A percentile compares a stretch with the other conserved stretches of the same genome.
Evolutionary conservation across 2,888 invertebrate genomes (phyloP).

Genomic region (Ichneumoninae sp.): DNA sequence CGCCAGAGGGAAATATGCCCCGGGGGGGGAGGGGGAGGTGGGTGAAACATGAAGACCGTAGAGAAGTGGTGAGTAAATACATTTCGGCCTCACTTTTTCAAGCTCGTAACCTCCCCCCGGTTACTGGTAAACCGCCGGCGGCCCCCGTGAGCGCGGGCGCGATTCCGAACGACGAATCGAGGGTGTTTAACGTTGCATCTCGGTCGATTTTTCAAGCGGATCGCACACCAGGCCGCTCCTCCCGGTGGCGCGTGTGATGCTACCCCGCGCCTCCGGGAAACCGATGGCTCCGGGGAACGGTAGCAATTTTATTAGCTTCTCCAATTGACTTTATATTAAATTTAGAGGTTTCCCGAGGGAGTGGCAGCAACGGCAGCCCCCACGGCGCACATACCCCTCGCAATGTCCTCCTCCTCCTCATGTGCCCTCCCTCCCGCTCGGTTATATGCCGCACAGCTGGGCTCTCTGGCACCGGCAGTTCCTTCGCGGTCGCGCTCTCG

Average conservation of each 20-base stretch:
- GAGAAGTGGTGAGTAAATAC: constrained; percentile 66
- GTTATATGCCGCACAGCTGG: constrained; percentile 48
- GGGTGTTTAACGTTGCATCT: constrained; percentile 80
- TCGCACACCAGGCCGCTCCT: constrained; percentile 52
- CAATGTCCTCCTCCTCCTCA: background rate
- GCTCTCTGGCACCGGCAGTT: constrained; percentile 44
- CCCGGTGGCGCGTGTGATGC: constrained; percentile 60
- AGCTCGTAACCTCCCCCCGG: constrained; percentile 38
- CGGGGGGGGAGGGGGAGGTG: constrained; percentile 13
- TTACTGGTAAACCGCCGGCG: constrained; percentile 55
- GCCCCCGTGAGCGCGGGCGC: constrained; percentile 34
- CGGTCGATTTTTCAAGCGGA: constrained; percentile 80
- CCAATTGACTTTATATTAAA: constrained; percentile 84
- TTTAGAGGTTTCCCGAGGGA: constrained; percentile 80
- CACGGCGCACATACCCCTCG: constrained; percentile 54
- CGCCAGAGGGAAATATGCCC: constrained; percentile 36
- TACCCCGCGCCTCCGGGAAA: constrained; percentile 57
- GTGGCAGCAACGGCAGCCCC: constrained; percentile 67
- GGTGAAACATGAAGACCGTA: constrained; percentile 39
- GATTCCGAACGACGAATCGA: constrained; percentile 74
- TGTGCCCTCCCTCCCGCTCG: background rate
- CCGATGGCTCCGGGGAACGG: constrained; percentile 76
- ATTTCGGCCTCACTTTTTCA: constrained; percentile 47
- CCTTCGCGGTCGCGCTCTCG: constrained; percentile 68
- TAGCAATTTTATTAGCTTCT: constrained; percentile 82